Evolutionary conservation across 2,113 vertebrate genomes (phyloP).

Genomic region (Mobula birostris): DNA sequence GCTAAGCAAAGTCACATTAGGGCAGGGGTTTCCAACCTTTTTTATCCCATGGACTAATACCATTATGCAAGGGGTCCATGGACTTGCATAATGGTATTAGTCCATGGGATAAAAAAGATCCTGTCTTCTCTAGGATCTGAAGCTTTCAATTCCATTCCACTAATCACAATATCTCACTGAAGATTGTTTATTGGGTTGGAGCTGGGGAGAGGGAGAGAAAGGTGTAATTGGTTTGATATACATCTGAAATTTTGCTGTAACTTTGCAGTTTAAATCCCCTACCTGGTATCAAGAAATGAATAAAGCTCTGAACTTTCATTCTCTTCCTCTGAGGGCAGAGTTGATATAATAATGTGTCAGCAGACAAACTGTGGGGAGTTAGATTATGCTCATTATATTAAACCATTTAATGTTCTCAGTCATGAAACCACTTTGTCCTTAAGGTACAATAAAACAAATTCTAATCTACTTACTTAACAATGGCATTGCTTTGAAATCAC

Average conservation of each 20-base stretch:
- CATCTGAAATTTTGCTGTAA: neutral
- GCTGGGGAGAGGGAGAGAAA: too few species aligned
- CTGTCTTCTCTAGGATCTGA: neutral
- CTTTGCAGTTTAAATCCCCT: neutral
- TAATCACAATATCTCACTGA: neutral
- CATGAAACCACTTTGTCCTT: neutral
- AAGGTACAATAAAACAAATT: constrained; percentile 1
- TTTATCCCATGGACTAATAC: too few species aligned
- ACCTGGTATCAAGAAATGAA: neutral
- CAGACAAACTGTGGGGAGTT: neutral
- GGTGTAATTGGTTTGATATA: neutral
- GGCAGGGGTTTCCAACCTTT: too few species aligned
- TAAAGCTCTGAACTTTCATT: neutral
- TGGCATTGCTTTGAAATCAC: neutral
- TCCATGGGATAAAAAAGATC: too few species aligned
- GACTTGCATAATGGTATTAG: too few species aligned
- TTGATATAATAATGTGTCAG: neutral
- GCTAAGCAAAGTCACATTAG: neutral
- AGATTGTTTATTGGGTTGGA: neutral
- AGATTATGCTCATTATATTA: neutral
- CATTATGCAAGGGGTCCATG: too few species aligned
- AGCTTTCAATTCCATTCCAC: neutral
- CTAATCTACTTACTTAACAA: neutral
- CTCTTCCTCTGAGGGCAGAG: neutral
- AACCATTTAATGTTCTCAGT: neutral